A percentile compares a stretch with the other conserved stretches of the same genome.
These are phyloP conservation scores for Platichthys flesus DNA, from an alignment of 2,113 vertebrate species.

Conservation along the genomic window DNA sequence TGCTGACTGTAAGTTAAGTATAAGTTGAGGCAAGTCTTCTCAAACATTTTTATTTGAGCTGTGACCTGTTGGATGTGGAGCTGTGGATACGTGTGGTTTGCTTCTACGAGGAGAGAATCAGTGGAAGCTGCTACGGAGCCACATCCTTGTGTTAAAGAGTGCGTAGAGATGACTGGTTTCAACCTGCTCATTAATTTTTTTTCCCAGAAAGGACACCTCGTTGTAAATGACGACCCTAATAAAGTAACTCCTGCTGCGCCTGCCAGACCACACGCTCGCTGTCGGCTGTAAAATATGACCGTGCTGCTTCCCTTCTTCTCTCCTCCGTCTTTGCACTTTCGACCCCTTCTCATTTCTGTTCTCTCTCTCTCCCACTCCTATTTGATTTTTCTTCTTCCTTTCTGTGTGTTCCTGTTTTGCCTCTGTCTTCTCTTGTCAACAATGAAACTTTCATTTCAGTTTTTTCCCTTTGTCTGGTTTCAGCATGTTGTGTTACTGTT, in stretches of 20 bases:
- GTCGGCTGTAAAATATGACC: conserved; percentile 66
- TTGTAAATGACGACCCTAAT: conserved; percentile 60
- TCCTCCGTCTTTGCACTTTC: conserved; percentile 32
- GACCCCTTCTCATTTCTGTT: conserved; percentile 12
- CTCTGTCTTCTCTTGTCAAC: conserved; percentile 8
- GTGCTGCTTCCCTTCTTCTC: conserved; percentile 43
- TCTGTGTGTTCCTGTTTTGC: conserved; percentile 25
- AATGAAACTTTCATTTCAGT: not conserved
- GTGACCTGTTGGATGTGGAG: not conserved
- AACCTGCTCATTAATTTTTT: conserved; percentile 17
- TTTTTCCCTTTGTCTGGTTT: conserved; percentile 18
- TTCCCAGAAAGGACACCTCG: conserved; percentile 16
- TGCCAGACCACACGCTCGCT: conserved; percentile 61
- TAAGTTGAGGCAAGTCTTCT: not conserved
- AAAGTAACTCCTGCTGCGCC: conserved; percentile 52
- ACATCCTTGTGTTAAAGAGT: conserved; percentile 5
- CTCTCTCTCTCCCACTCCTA: not conserved
- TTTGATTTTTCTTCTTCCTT: conserved; percentile 7
- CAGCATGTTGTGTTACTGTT: not conserved
- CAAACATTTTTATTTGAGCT: not conserved
- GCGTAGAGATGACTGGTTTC: conserved; percentile 20
- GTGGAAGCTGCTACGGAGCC: not conserved
- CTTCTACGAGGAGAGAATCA: not conserved
- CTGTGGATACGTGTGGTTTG: not conserved
- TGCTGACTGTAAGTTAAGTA: not conserved